Percentiles rank a stretch among this genome's conserved stretches.
phyloP scores from a whole-genome alignment of 2,797 vertebrate species.

The Coluber constrictor region DNA sequence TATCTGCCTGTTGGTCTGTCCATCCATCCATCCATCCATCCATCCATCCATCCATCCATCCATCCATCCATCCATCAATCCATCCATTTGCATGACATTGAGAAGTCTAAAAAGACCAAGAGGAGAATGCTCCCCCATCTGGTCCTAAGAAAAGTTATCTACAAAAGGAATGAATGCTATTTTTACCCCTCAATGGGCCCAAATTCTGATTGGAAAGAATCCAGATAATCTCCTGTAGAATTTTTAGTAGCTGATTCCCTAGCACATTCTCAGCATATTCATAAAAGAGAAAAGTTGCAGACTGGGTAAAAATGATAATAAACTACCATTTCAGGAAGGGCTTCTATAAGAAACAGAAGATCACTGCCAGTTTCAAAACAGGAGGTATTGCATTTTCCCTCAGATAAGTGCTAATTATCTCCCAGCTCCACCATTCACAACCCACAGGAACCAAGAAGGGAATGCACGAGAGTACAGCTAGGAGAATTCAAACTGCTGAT shows the following conservation, averaged over 20 bases:
- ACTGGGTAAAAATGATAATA: neutral
- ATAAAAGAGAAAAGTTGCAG: neutral
- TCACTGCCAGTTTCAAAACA: neutral
- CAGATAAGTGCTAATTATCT: neutral
- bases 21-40: constrained; percentile 13
- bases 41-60: neutral
- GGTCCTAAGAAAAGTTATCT: neutral
- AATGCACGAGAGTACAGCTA: neutral
- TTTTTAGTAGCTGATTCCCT: neutral
- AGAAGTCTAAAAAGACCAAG: neutral
- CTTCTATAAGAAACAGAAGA: neutral
- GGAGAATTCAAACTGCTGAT: neutral
- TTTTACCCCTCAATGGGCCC: neutral
- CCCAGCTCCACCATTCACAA: neutral
- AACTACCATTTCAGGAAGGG: neutral
- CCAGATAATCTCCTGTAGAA: neutral
- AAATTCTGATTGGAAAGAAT: neutral
- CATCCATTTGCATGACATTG: neutral
- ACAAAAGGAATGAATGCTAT: neutral
- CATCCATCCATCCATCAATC: neutral
- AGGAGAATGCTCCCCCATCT: neutral
- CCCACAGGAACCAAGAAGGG: neutral
- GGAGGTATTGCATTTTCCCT: neutral
- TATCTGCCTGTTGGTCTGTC: neutral
- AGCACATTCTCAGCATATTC: neutral